A percentile compares a stretch with the other conserved stretches of the same genome.
Conservation (phyloP, 2,797 vertebrate genomes). For the Lates japonicus region DNA sequence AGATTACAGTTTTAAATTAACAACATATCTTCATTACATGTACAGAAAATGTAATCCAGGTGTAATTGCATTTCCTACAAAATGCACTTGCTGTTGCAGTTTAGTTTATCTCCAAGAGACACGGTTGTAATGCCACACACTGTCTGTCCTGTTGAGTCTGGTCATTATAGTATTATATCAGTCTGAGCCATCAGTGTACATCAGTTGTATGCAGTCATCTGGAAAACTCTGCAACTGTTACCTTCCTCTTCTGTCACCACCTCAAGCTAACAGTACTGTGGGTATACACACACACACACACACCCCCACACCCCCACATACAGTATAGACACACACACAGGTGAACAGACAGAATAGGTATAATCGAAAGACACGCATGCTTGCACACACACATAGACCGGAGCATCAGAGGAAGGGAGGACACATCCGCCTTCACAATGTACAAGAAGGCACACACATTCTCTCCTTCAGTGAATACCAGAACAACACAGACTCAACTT, state of each 20-base stretch:
- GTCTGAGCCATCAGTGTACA: slow-evolving; percentile 58
- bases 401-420: slow-evolving; percentile 35
- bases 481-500: neutral
- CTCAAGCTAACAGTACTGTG: slow-evolving; percentile 53
- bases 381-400: slow-evolving; percentile 43
- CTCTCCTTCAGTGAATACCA: neutral
- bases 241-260: slow-evolving; percentile 76
- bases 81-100: too few species aligned
- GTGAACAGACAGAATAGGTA: slow-evolving; percentile 30
- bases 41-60: neutral
- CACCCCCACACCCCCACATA: slow-evolving; percentile 15
- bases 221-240: slow-evolving; percentile 71
- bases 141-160: slow-evolving; percentile 32
- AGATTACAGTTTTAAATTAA: too few species aligned
- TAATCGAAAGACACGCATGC: slow-evolving; percentile 56
- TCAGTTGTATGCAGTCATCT: slow-evolving; percentile 54
- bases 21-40: neutral
- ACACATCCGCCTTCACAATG: slow-evolving; percentile 33
- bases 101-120: neutral
- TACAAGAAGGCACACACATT: slow-evolving; percentile 6
- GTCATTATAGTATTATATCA: slow-evolving; percentile 61
- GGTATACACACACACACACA: slow-evolving; percentile 21
- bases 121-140: neutral
- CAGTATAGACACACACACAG: slow-evolving; percentile 11
- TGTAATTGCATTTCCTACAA: neutral